Percentiles rank a stretch among this genome's conserved stretches.
phyloP scores from a whole-genome alignment of 2,113 vertebrate genomes.

The Oreochromis tanganicae region DNA sequence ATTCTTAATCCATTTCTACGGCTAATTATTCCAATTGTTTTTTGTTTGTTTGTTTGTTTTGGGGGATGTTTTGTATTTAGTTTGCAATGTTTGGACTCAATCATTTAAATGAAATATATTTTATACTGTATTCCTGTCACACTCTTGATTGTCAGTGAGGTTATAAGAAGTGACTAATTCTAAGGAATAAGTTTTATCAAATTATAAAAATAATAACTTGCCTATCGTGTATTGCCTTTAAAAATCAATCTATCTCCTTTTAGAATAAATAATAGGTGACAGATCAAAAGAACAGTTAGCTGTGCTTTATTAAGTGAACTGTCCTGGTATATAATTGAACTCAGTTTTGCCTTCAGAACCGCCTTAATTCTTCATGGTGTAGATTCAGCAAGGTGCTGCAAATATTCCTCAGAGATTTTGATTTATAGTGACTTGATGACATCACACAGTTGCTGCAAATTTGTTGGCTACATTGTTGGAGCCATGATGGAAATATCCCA shows the following conservation, averaged over 20 bases:
- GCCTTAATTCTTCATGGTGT: not conserved
- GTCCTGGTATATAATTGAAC: not conserved
- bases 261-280: not conserved
- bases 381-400: not conserved
- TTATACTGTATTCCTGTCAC: not conserved
- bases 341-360: not conserved
- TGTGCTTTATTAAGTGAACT: not conserved
- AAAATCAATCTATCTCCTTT: rapidly evolving
- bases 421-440: not conserved
- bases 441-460: not conserved
- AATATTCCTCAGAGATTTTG: not conserved
- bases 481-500: not conserved
- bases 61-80: not conserved
- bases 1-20: not conserved
- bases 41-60: not conserved
- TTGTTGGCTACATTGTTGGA: not conserved
- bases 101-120: not conserved
- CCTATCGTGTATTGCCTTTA: not conserved
- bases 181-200: rapidly evolving
- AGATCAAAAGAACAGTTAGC: not conserved
- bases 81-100: not conserved
- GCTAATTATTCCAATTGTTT: not conserved
- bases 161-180: not conserved
- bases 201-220: not conserved
- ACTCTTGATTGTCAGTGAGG: not conserved